A percentile compares a stretch with the other conserved stretches of the same genome.
Evolutionary conservation across 2,888 invertebrate genomes (phyloP).

Genomic region (Ormyrus labotus): DNA sequence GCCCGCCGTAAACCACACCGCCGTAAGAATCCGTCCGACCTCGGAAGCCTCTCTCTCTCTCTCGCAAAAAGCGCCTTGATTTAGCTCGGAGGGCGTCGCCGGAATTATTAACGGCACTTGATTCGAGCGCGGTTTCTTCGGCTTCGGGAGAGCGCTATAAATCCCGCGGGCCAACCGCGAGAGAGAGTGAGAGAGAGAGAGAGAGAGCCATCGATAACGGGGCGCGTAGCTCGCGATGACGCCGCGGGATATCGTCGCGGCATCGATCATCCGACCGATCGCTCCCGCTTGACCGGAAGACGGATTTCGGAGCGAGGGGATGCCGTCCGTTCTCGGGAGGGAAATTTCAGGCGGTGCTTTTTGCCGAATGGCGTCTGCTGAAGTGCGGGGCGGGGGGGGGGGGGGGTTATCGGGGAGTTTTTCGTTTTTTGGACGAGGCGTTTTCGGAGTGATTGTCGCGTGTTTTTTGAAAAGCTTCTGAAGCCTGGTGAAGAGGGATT

Average conservation of each 20-base stretch:
- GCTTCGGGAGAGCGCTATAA: conserved; percentile 34
- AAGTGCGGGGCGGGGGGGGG: background rate
- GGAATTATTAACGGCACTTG: background rate
- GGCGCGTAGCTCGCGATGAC: background rate
- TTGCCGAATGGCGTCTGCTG: too few relatives aligned
- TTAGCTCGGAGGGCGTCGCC: background rate
- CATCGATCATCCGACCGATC: conserved; percentile 53
- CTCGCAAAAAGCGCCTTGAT: too few relatives aligned
- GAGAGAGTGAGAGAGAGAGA: too few relatives aligned
- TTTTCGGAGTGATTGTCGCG: background rate
- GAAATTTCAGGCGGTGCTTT: too few relatives aligned
- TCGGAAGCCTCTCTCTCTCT: too few relatives aligned
- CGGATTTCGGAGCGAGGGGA: conserved; percentile 22
- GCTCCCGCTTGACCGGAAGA: conserved; percentile 52
- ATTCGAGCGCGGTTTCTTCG: background rate
- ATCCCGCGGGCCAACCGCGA: conserved; percentile 42
- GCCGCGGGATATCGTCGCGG: conserved; percentile 27
- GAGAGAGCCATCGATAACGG: conserved; percentile 35
- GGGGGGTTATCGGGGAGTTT: background rate
- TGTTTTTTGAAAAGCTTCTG: background rate
- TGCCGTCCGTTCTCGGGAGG: too few relatives aligned
- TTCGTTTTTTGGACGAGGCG: background rate
- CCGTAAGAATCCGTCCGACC: too few relatives aligned
- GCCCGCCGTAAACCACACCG: too few relatives aligned
- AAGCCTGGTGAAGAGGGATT: too few relatives aligned